These are phyloP conservation scores for Nycticryphes semicollaris DNA, from an alignment of 2,113 vertebrate species.

Conservation along the genomic window DNA sequence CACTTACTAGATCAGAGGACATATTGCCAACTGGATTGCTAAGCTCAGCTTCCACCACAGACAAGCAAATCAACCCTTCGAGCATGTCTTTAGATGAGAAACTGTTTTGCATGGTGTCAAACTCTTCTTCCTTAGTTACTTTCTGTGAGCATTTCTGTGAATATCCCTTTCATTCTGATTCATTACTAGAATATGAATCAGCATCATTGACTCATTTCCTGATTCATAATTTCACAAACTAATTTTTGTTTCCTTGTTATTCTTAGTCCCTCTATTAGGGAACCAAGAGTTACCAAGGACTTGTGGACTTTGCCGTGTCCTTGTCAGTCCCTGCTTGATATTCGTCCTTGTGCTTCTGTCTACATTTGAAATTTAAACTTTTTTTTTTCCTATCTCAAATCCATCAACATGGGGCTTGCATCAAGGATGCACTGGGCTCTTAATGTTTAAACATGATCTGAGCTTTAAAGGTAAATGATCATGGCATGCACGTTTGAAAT, in stretches of 20 bases:
- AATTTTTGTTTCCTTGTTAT: not conserved
- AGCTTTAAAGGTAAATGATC: not conserved
- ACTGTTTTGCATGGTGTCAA: not conserved
- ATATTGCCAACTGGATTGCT: not conserved
- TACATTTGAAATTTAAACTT: not conserved
- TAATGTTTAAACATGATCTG: not conserved
- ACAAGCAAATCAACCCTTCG: not conserved
- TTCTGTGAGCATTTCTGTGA: not conserved
- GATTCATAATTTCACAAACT: not conserved
- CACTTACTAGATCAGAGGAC: not conserved
- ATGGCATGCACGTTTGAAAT: not conserved
- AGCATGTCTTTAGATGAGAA: not conserved
- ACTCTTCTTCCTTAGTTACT: not conserved
- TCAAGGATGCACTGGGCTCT: not conserved
- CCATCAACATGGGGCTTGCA: not conserved
- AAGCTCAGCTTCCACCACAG: not conserved
- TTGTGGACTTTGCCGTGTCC: not conserved
- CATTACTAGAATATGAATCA: slow-evolving; percentile 26
- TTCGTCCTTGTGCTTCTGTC: not conserved
- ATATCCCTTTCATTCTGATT: not conserved
- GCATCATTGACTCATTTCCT: slow-evolving; percentile 39
- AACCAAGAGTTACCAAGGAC: not conserved
- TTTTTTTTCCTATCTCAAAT: not conserved
- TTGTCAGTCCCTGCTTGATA: not conserved
- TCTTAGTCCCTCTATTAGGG: not conserved